Evolutionary conservation across 2,888 invertebrate genomes (phyloP).

Genomic region (Tyria jacobaeae): DNA sequence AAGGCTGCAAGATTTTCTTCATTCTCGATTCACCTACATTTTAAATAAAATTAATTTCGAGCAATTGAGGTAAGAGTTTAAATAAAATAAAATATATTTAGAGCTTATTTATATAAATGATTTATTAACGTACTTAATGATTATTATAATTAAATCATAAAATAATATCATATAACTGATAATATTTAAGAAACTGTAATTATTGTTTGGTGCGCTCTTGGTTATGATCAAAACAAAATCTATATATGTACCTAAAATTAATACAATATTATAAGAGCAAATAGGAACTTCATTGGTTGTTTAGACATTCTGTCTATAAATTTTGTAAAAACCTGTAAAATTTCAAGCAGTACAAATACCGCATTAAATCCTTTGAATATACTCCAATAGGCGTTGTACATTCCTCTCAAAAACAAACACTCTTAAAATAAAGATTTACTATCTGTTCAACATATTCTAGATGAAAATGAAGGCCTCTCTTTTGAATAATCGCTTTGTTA

Average conservation of each 20-base stretch:
- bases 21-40: too few species aligned
- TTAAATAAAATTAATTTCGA: too few species aligned
- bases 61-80: background rate
- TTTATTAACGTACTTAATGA: constrained; percentile 25
- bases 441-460: background rate
- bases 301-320: constrained; percentile 27
- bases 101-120: constrained; percentile 35
- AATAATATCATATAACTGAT: constrained; percentile 53
- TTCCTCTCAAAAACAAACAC: constrained; percentile 21
- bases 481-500: constrained; percentile 38
- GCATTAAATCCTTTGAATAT: constrained; percentile 1
- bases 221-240: constrained; percentile 39
- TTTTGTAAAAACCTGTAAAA: constrained; percentile 24
- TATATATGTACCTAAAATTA: constrained; percentile 29
- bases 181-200: constrained; percentile 44
- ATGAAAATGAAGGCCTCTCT: constrained; percentile 43
- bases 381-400: constrained; percentile 13
- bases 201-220: constrained; percentile 43
- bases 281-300: constrained; percentile 52
- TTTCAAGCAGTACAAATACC: background rate
- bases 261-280: constrained; percentile 30
- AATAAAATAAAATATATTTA: constrained; percentile 9
- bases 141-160: constrained; percentile 43
- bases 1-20: too few species aligned
- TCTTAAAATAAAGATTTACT: background rate